Conservation (phyloP, 2,888 invertebrate genomes). For the Ennomos fuscantarius region DNA sequence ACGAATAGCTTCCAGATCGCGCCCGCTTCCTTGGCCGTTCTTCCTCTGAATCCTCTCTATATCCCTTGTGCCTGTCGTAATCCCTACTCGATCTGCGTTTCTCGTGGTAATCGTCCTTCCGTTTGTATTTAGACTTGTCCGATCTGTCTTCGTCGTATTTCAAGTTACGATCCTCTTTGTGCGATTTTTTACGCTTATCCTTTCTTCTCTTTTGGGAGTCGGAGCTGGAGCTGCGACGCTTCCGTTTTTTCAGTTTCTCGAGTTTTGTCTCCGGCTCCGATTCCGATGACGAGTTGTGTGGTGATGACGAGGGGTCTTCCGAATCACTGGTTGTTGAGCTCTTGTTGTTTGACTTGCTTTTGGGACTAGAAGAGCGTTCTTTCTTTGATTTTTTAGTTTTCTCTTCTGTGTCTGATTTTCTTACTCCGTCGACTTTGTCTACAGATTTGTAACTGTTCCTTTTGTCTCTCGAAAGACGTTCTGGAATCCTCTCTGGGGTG, state of each 20-base stretch:
- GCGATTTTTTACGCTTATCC: conserved; percentile 62
- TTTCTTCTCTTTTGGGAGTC: conserved; percentile 65
- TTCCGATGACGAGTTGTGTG: conserved; percentile 51
- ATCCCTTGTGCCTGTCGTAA: conserved; percentile 60
- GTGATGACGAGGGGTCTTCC: conserved; percentile 62
- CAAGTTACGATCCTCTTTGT: conserved; percentile 57
- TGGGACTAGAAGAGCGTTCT: conserved; percentile 68
- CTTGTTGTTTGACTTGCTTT: conserved; percentile 63
- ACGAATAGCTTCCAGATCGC: conserved; percentile 68
- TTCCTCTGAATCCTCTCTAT: conserved; percentile 73
- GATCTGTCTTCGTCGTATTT: conserved; percentile 62
- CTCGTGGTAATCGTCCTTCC: conserved; percentile 64
- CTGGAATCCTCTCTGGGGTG: conserved; percentile 67
- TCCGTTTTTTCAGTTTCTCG: conserved; percentile 68
- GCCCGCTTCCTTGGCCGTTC: conserved; percentile 66
- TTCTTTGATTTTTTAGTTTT: conserved; percentile 62
- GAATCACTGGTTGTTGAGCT: conserved; percentile 73
- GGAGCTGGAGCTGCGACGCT: conserved; percentile 66
- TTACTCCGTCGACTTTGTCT: conserved; percentile 63
- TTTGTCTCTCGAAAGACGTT: conserved; percentile 66
- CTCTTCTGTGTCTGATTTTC: conserved; percentile 69
- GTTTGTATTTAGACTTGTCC: conserved; percentile 58
- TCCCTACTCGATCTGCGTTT: conserved; percentile 62
- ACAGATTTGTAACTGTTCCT: conserved; percentile 61
- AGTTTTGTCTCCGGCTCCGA: conserved; percentile 56